A percentile compares a stretch with the other conserved stretches of the same genome.
Evolutionary conservation across 2,797 vertebrate genomes (phyloP).

Genomic region (Clarias platycephalus): DNA sequence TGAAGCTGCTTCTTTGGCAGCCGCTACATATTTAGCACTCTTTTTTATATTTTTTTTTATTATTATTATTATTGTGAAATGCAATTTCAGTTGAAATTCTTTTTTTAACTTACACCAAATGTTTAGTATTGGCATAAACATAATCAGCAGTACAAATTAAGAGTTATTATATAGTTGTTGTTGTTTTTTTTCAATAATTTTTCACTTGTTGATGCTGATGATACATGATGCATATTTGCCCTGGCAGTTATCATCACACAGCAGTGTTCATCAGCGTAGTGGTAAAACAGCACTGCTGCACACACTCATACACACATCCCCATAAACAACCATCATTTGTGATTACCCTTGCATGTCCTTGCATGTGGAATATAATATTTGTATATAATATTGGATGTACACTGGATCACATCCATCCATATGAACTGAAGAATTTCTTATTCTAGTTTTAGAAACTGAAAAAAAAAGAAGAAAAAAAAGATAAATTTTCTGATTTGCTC

Average conservation of each 20-base stretch:
- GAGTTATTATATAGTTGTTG: neutral
- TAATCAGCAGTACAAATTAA: neutral
- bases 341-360: neutral
- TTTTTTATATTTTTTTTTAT: neutral
- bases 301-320: neutral
- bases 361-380: neutral
- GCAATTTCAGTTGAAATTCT: neutral
- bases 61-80: neutral
- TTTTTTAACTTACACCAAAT: neutral
- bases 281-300: neutral
- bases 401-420: neutral
- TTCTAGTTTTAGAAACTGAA: neutral
- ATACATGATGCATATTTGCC: constrained; percentile 1
- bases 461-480: no score
- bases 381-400: neutral
- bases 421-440: neutral
- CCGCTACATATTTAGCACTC: neutral
- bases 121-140: neutral
- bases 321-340: neutral
- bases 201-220: neutral
- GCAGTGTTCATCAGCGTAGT: neutral
- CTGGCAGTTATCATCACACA: constrained; percentile 23
- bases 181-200: neutral
- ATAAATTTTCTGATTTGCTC: neutral
- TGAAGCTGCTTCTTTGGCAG: neutral